phyloP scores from a whole-genome alignment of 2,888 invertebrate genomes.

The Sialis lutaria region DNA sequence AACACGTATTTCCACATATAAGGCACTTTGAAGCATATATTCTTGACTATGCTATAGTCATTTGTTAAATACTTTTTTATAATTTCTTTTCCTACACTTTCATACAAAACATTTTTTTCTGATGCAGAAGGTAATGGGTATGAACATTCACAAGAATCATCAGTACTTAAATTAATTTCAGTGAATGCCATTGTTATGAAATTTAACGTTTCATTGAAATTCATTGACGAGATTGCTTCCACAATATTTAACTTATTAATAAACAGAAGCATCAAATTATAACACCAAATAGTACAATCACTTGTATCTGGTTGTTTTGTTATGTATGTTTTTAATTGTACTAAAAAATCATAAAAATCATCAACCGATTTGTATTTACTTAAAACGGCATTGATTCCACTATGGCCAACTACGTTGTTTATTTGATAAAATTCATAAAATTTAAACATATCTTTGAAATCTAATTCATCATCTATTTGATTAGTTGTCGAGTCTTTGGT shows the following conservation, averaged over 20 bases:
- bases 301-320: slow-evolving; percentile 13
- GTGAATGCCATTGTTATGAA: slow-evolving; percentile 39
- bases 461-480: slow-evolving; percentile 8
- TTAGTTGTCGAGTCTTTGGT: slow-evolving; percentile 12
- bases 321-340: slow-evolving; percentile 15
- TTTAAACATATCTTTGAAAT: slow-evolving; percentile 12
- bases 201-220: slow-evolving; percentile 27
- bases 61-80: slow-evolving; percentile 31
- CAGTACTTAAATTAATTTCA: slow-evolving; percentile 30
- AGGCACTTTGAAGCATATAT: slow-evolving; percentile 39
- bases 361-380: slow-evolving; percentile 11
- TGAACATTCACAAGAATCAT: slow-evolving; percentile 37
- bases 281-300: slow-evolving; percentile 18
- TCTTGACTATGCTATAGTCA: slow-evolving; percentile 28
- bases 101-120: slow-evolving; percentile 28
- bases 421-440: slow-evolving; percentile 23
- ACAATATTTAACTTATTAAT: slow-evolving; percentile 12
- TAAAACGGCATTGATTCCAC: slow-evolving; percentile 16
- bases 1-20: slow-evolving; percentile 43
- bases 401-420: slow-evolving; percentile 19
- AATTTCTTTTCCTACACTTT: slow-evolving; percentile 36
- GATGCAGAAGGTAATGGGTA: slow-evolving; percentile 35
- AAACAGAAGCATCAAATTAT: slow-evolving; percentile 19
- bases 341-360: slow-evolving; percentile 14
- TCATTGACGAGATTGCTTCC: slow-evolving; percentile 12